Evolutionary conservation across 2,113 vertebrate genomes (phyloP).

Genomic region (Guaruba guarouba): DNA sequence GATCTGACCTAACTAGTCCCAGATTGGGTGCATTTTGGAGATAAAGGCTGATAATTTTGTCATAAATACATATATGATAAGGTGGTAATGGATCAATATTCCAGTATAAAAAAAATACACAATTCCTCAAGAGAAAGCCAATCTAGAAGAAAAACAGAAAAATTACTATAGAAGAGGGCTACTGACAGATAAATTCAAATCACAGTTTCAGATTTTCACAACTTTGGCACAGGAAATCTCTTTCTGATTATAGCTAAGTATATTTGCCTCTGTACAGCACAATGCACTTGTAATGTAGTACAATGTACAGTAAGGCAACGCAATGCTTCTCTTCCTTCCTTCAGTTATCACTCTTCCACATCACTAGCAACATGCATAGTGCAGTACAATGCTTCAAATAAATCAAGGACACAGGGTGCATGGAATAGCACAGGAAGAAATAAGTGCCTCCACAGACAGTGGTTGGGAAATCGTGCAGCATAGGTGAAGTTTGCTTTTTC

Average conservation of each 20-base stretch:
- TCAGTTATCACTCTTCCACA: neutral
- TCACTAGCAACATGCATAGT: neutral
- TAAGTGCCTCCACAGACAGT: neutral
- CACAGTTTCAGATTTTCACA: neutral
- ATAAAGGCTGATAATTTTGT: neutral
- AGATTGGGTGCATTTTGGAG: neutral
- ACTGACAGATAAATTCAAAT: neutral
- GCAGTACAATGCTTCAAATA: neutral
- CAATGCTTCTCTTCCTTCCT: neutral
- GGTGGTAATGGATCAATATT: neutral
- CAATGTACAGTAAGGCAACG: neutral
- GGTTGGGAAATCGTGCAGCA: neutral
- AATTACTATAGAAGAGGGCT: neutral
- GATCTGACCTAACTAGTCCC: neutral
- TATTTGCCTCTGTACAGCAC: neutral
- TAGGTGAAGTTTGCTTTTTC: neutral
- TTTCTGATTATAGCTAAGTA: neutral
- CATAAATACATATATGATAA: neutral
- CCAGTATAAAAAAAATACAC: neutral
- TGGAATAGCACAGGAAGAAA: neutral
- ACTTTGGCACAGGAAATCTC: neutral
- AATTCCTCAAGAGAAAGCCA: neutral
- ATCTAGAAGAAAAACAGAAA: neutral
- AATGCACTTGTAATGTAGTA: neutral
- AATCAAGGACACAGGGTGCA: neutral